Conservation (phyloP, 2,797 vertebrate genomes). For the Eleutherodactylus coqui region DNA sequence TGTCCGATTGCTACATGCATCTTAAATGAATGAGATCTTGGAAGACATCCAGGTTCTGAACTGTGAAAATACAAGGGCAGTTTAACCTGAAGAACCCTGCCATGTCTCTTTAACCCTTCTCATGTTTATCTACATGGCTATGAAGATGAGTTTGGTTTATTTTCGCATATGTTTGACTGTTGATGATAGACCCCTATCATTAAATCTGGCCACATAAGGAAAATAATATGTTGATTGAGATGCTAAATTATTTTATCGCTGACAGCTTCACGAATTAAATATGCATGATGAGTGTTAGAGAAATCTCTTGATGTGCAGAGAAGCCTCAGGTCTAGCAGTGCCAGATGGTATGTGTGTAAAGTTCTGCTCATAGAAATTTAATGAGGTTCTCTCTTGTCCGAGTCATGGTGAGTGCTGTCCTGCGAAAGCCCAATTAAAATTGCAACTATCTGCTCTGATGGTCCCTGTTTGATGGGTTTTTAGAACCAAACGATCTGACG, state of each 20-base stretch:
- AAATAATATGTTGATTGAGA: slow-evolving; percentile 39
- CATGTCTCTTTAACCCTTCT: slow-evolving; percentile 3
- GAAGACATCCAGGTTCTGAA: slow-evolving; percentile 15
- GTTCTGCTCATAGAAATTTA: slow-evolving; percentile 60
- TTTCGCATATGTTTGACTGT: neutral
- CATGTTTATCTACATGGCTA: slow-evolving; percentile 9
- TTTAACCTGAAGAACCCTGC: slow-evolving; percentile 29
- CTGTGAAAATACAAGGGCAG: slow-evolving; percentile 37
- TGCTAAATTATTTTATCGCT: slow-evolving; percentile 47
- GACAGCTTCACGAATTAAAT: slow-evolving; percentile 49
- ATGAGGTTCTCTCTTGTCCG: slow-evolving; percentile 41
- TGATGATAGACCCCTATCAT: slow-evolving; percentile 19
- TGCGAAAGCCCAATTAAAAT: slow-evolving; percentile 52
- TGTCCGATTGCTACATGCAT: slow-evolving; percentile 35
- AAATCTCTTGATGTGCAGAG: slow-evolving; percentile 52
- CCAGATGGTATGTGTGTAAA: slow-evolving; percentile 58
- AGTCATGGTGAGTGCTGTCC: slow-evolving; percentile 42
- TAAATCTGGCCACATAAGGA: slow-evolving; percentile 32
- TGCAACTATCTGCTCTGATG: slow-evolving; percentile 35
- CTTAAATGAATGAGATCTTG: slow-evolving; percentile 41
- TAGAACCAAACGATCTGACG: slow-evolving; percentile 20
- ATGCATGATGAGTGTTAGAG: slow-evolving; percentile 56
- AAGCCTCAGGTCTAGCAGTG: slow-evolving; percentile 35
- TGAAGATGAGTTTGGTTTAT: neutral
- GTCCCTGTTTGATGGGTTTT: slow-evolving; percentile 17